phyloP scores from a whole-genome alignment of 2,888 invertebrate genomes.

The Villa cingulata region DNA sequence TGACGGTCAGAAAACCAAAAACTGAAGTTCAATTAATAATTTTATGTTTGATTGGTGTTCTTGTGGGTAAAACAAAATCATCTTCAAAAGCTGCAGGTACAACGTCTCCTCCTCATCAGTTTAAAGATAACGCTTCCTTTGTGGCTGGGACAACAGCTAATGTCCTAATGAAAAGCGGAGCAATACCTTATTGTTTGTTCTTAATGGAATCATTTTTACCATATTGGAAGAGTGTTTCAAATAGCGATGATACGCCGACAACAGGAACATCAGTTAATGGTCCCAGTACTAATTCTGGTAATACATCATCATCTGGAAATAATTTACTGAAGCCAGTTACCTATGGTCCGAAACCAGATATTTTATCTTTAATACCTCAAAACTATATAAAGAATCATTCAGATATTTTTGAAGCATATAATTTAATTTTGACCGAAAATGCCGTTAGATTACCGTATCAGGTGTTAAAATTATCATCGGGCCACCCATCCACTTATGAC shows the following conservation, averaged over 20 bases:
- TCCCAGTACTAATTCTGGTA: background rate
- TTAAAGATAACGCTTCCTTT: constrained; percentile 41
- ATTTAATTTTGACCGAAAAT: constrained; percentile 90
- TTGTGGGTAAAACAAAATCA: constrained; percentile 37
- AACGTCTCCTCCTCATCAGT: constrained; percentile 38
- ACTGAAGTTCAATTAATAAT: constrained; percentile 80
- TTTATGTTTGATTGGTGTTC: constrained; percentile 67
- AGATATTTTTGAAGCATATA: constrained; percentile 89
- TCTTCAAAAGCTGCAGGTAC: constrained; percentile 30
- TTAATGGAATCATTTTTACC: constrained; percentile 56
- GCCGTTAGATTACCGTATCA: constrained; percentile 87
- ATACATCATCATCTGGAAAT: constrained; percentile 31
- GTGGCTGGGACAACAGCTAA: constrained; percentile 59
- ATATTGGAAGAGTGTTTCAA: constrained; percentile 55
- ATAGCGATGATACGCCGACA: constrained; percentile 28
- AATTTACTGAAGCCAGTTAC: constrained; percentile 65
- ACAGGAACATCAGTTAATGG: background rate
- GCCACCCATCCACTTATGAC: constrained; percentile 32
- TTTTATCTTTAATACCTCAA: constrained; percentile 87
- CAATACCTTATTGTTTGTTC: constrained; percentile 58
- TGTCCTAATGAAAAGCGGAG: constrained; percentile 52
- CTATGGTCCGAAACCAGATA: constrained; percentile 74
- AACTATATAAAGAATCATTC: constrained; percentile 86
- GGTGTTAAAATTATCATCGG: constrained; percentile 41
- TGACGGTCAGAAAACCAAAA: constrained; percentile 47